Percentiles rank a stretch among this genome's conserved stretches.
Evolutionary conservation across 2,888 invertebrate species (phyloP).

Genomic region (Leptodirus hochenwartii): DNA sequence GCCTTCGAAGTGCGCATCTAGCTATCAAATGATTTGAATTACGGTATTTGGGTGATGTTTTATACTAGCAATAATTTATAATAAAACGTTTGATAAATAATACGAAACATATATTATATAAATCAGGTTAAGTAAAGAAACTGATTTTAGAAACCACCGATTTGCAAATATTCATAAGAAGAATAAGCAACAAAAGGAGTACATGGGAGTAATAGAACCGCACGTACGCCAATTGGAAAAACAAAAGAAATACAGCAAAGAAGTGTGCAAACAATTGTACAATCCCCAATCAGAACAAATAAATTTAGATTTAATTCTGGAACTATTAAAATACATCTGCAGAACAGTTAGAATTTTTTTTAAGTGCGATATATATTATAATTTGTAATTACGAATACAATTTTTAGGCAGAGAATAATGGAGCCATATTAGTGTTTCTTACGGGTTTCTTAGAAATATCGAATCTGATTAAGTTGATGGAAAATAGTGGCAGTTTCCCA

Average conservation of each 20-base stretch:
- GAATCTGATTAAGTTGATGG: slow-evolving; percentile 32
- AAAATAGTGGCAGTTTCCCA: slow-evolving; percentile 29
- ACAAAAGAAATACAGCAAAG: no score
- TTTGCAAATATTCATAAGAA: slow-evolving; percentile 5
- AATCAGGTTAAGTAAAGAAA: no score
- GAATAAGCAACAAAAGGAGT: slow-evolving; percentile 15
- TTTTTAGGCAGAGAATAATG: no score
- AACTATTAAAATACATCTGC: slow-evolving; percentile 49
- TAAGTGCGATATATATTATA: no score
- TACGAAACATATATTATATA: no score
- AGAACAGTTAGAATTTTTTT: slow-evolving; percentile 18
- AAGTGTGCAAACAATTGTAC: slow-evolving; percentile 40
- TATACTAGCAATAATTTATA: no score
- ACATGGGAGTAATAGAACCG: slow-evolving; percentile 20
- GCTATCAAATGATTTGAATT: no score
- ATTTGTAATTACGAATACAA: no score
- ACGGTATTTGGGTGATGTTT: no score
- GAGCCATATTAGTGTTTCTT: slow-evolving; percentile 76
- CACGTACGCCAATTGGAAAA: no score
- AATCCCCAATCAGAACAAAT: slow-evolving; percentile 48
- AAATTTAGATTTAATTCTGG: slow-evolving; percentile 47
- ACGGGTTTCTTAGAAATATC: slow-evolving; percentile 63
- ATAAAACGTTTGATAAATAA: no score
- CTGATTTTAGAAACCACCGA: not conserved
- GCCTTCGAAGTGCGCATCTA: no score